Evolutionary conservation across 2,888 invertebrate genomes (phyloP).

Genomic region (Oscheius sp.): DNA sequence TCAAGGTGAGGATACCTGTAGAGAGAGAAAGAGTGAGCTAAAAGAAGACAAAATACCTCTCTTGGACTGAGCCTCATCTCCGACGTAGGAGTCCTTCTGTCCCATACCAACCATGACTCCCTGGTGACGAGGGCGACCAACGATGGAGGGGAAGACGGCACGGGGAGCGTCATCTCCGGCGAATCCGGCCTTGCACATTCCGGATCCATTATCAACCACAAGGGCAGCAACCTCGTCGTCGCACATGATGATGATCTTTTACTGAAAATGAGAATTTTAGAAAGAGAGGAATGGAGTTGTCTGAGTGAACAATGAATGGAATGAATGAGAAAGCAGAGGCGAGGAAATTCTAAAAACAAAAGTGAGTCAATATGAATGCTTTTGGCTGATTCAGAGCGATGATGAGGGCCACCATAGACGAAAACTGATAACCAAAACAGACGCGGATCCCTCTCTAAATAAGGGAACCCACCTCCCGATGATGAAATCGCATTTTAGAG

Average conservation of each 20-base stretch:
- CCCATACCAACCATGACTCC: constrained; percentile 74
- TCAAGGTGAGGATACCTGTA: constrained; percentile 85
- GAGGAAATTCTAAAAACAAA: too few relatives aligned
- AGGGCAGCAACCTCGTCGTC: constrained; percentile 86
- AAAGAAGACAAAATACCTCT: constrained; percentile 71
- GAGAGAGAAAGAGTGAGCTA: not conserved
- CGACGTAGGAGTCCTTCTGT: constrained; percentile 73
- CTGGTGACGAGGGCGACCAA: constrained; percentile 72
- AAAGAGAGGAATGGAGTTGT: not conserved
- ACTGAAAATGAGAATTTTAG: not conserved
- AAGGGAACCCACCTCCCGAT: too few relatives aligned
- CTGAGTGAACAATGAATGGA: not conserved
- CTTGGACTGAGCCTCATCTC: constrained; percentile 75
- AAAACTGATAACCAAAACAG: too few relatives aligned
- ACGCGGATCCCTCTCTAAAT: too few relatives aligned
- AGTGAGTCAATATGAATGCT: too few relatives aligned
- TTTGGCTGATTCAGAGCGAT: too few relatives aligned
- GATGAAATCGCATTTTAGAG: too few relatives aligned
- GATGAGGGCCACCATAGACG: too few relatives aligned
- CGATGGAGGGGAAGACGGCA: constrained; percentile 86
- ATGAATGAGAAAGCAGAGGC: not conserved
- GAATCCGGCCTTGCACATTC: constrained; percentile 80
- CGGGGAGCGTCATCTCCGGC: constrained; percentile 81
- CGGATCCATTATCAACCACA: constrained; percentile 66
- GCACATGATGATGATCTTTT: constrained; percentile 51